Evolutionary conservation across 2,113 vertebrate species (phyloP), one percentile per base, ranked within the genome.

Genomic region (Eretmochelys imbricata): DNA sequence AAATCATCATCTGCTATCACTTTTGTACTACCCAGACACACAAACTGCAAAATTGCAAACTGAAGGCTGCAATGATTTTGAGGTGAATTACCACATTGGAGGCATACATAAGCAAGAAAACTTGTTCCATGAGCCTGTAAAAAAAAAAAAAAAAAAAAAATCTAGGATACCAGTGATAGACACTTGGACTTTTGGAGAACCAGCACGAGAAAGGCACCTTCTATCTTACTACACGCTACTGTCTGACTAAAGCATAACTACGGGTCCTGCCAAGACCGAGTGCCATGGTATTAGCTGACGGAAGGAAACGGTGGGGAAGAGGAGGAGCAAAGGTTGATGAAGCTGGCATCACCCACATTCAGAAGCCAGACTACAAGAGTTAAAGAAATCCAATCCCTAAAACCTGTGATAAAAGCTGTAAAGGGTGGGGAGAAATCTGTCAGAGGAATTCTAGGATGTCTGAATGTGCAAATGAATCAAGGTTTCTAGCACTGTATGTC

Each of bases 1-100:
- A 80, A 97, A 94, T 75, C 79, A 93, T 90, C 92, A 96, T 83
- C 65, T 89, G 89, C 95, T 88, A 85, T 65, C 72, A 83, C 83
- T 92, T 94, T 89, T 91, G 82, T 76, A 72, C 59, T 31, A 65
- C 55, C 12, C 13, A 6, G 25, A 62, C 10, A 59, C 29, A 35
- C 59, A 69, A n/a, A 20, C 10, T 42, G 38, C 38, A 42, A 84
- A 93, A 85, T 89, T 57, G 55, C 25, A 62, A 80, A 62, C 55
- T 95, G 85, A 89, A 96, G 95, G 82, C 35, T 93, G 54, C 89
- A 46, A 8, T 42, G 93, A 57, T 72, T 93, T 83, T 51, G 89
- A 93, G 48, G 50, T 8, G n/a, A 89, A 57, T 82, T 89, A 62
- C 84, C 84, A 75, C 65, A 81, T 50, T 48, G 76, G 72, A 89